A percentile compares a stretch with the other conserved stretches of the same genome.
Conservation (phyloP, 2,797 vertebrate genomes). For the Lithobates sylvaticus region DNA sequence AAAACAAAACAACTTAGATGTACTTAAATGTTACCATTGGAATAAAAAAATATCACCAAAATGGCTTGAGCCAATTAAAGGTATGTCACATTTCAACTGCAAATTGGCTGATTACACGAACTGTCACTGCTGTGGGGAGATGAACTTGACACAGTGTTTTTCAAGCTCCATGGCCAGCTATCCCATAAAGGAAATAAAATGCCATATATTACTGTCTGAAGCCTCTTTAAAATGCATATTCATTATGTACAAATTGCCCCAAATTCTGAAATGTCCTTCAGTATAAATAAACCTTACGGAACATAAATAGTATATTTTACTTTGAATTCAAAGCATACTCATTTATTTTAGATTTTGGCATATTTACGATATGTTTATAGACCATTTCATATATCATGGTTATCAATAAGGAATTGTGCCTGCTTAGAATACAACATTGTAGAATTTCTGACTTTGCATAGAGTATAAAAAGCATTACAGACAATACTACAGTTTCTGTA, state of each 20-base stretch:
- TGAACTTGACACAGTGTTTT: conserved; percentile 41
- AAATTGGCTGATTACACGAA: conserved; percentile 46
- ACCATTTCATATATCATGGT: conserved; percentile 5
- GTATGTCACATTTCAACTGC: conserved; percentile 57
- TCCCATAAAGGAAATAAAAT: conserved; percentile 20
- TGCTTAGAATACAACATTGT: not conserved
- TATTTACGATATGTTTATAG: conserved; percentile 32
- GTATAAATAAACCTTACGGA: conserved; percentile 4
- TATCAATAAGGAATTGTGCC: not conserved
- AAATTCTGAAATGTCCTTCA: conserved; percentile 12
- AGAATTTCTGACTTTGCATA: not conserved
- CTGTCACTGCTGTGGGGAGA: conserved; percentile 30
- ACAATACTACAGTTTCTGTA: not conserved
- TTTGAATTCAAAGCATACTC: conserved; percentile 30
- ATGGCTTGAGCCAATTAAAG: conserved; percentile 55
- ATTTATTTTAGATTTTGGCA: conserved; percentile 15
- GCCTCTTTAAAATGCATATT: conserved; percentile 48
- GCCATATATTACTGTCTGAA: conserved; percentile 25
- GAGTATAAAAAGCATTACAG: too few relatives aligned
- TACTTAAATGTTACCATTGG: conserved; percentile 35
- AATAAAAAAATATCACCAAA: conserved; percentile 45
- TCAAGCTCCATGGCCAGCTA: conserved; percentile 21
- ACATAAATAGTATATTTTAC: conserved; percentile 37
- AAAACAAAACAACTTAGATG: conserved; percentile 38
- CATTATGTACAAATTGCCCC: conserved; percentile 44